phyloP scores from a whole-genome alignment of 1,140 invertebrate species.

The Anthonomus grandis region DNA sequence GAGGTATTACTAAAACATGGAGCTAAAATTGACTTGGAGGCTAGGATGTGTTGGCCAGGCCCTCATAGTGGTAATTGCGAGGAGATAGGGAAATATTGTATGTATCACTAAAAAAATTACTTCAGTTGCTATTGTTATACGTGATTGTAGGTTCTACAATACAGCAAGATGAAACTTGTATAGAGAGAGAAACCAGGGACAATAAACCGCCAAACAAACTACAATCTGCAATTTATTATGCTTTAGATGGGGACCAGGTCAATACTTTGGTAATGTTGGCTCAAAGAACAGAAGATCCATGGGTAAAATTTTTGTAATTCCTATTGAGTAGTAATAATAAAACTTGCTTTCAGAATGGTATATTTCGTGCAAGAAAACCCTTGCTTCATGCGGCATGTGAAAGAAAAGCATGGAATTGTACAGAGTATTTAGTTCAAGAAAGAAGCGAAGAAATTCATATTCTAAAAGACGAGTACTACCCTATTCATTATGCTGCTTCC shows the following conservation, averaged over 20 bases:
- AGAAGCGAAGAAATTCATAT: conserved; percentile 70
- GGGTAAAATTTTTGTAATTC: conserved; percentile 50
- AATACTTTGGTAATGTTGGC: conserved; percentile 61
- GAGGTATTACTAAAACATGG: conserved; percentile 56
- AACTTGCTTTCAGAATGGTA: conserved; percentile 44
- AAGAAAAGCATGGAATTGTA: conserved; percentile 67
- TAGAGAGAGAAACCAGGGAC: conserved; percentile 43
- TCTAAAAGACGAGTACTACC: conserved; percentile 73
- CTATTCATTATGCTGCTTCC: conserved; percentile 68
- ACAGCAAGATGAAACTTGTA: conserved; percentile 45
- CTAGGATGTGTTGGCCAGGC: conserved; percentile 65
- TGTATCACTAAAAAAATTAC: conserved; percentile 22
- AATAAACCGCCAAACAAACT: conserved; percentile 56
- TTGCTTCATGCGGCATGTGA: conserved; percentile 64
- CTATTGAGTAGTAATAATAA: not conserved
- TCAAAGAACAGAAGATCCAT: conserved; percentile 67
- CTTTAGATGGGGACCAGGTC: conserved; percentile 70
- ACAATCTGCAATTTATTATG: conserved; percentile 70
- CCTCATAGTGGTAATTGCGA: conserved; percentile 69
- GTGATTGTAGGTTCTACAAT: conserved; percentile 36
- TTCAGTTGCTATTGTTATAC: not conserved
- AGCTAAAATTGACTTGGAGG: conserved; percentile 55
- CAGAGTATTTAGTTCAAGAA: conserved; percentile 61
- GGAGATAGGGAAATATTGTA: conserved; percentile 58
- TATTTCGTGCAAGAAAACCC: conserved; percentile 57